Conservation (phyloP, 2,113 vertebrate species). For the Crotalus horridus region DNA sequence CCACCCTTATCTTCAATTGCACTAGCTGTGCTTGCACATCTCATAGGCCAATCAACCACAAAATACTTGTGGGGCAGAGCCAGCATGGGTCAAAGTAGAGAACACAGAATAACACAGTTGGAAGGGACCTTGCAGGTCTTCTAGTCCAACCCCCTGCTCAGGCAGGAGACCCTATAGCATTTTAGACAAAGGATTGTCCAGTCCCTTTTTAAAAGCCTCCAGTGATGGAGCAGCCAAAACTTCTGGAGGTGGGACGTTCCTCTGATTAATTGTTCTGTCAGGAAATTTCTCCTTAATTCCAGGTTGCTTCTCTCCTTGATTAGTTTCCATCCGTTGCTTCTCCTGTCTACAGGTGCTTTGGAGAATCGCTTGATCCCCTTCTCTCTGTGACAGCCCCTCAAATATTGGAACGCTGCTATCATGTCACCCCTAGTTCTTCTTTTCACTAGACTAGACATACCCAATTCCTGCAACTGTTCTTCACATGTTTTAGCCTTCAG, state of each 20-base stretch:
- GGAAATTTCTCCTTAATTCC: not conserved
- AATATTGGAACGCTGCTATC: not conserved
- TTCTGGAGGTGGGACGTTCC: not conserved
- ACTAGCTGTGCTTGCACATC: not conserved
- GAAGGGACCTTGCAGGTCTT: not conserved
- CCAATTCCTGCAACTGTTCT: not conserved
- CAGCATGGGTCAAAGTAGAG: not conserved
- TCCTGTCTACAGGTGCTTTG: not conserved
- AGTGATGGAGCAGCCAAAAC: not conserved
- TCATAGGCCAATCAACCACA: not conserved
- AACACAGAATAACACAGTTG: not conserved
- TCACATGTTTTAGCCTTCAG: not conserved
- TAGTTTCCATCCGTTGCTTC: not conserved
- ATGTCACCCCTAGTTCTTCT: not conserved
- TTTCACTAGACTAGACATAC: not conserved
- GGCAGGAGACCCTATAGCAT: not conserved
- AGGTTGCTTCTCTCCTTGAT: not conserved
- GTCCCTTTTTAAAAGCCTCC: not conserved
- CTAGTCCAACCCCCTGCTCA: not conserved
- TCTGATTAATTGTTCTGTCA: not conserved
- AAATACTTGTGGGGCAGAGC: not conserved
- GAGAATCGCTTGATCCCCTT: not conserved
- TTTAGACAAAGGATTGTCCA: not conserved
- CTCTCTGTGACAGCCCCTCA: not conserved
- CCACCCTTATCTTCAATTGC: not conserved